These are phyloP conservation scores for Neotoxoptera formosana DNA, from an alignment of 1,140 invertebrate species.

Conservation along the genomic window DNA sequence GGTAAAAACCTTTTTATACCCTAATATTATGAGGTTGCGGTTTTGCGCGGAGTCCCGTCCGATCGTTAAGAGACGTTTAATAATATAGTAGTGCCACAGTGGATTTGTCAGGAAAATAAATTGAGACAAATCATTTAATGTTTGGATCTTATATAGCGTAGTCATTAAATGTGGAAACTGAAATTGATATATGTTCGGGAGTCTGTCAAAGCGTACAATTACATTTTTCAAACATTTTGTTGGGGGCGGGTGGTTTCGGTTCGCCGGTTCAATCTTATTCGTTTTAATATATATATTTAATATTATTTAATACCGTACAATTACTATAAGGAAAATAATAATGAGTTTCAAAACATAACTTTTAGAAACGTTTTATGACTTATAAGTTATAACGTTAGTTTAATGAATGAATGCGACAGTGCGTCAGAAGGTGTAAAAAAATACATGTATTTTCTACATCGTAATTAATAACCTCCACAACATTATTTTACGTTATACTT, in stretches of 20 bases:
- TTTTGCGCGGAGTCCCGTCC: neutral
- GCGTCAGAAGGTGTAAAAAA: neutral
- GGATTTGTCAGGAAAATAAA: slow-evolving; percentile 29
- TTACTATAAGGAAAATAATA: neutral
- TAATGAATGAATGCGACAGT: neutral
- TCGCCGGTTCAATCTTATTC: neutral
- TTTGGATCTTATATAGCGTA: slow-evolving; percentile 14
- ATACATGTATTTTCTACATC: neutral
- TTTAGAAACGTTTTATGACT: neutral
- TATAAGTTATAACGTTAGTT: neutral
- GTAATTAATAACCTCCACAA: neutral
- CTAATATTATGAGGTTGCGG: neutral
- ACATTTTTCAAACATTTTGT: neutral
- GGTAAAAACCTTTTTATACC: neutral
- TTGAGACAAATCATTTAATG: slow-evolving; percentile 27
- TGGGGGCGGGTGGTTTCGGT: neutral
- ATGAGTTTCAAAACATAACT: neutral
- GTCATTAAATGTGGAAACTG: neutral
- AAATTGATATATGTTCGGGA: neutral
- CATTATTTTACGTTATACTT: too few species aligned
- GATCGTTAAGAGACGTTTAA: slow-evolving; percentile 31
- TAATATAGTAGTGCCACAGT: neutral
- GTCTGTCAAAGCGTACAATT: neutral
- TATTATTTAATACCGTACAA: neutral
- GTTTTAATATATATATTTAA: neutral